These are phyloP conservation scores for Polydrusus pterygomalis DNA, from an alignment of 2,888 invertebrate species.

Conservation along the genomic window DNA sequence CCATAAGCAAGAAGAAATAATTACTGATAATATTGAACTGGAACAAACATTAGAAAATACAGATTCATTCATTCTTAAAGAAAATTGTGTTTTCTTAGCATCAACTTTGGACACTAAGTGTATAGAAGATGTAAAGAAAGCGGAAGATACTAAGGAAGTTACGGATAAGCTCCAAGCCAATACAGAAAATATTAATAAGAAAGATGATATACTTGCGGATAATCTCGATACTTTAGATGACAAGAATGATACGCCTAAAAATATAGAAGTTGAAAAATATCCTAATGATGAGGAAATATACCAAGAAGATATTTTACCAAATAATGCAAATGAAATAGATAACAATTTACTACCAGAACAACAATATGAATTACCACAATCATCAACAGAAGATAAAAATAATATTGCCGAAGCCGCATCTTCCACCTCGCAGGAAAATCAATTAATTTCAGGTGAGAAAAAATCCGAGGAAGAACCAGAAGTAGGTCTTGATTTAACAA, in stretches of 20 bases:
- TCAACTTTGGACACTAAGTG: background rate
- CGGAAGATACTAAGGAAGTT: background rate
- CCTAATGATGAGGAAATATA: background rate
- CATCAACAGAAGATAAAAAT: background rate
- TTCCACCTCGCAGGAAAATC: constrained; percentile 47
- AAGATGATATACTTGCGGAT: background rate
- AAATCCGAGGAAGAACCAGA: constrained; percentile 53
- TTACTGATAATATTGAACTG: background rate
- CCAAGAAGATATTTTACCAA: background rate
- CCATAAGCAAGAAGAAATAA: constrained; percentile 1
- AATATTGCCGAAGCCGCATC: constrained; percentile 40
- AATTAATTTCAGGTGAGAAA: constrained; percentile 54
- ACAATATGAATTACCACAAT: background rate
- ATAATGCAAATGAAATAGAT: background rate
- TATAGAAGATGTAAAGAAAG: background rate
- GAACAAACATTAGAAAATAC: background rate
- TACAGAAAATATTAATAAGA: background rate
- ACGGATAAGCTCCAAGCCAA: background rate
- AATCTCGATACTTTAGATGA: background rate
- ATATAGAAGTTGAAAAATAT: background rate
- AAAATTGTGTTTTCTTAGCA: background rate
- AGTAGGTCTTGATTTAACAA: constrained; percentile 62
- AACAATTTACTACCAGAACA: background rate
- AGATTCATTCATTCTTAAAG: constrained; percentile 6
- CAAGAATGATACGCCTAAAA: background rate